Evolutionary conservation across 2,888 invertebrate species (phyloP), one percentile per base, ranked within the genome.

Genomic region (Cantharis rufa): DNA sequence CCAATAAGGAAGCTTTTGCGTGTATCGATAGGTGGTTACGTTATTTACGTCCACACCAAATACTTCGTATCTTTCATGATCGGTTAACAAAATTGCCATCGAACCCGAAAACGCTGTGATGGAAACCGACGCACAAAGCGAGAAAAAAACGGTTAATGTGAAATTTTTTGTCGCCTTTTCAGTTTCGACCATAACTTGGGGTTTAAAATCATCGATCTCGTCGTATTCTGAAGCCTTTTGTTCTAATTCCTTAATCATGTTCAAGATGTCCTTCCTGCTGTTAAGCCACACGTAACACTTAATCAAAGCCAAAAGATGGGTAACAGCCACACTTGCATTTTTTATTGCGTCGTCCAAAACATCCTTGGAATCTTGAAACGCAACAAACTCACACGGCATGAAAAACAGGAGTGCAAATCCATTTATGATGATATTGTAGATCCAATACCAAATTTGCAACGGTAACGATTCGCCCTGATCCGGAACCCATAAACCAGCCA

Each of bases 251-350:
- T 78, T 70, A 32, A 83, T 82, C 21, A 83, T 79, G 3, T 71
- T 32, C n/a, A 83, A 27, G 4, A 83, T 81, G 11, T 75, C 72
- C 48, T 80, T 78, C 48, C 82, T 73, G 10, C 79, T 70, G 9
- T 73, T 18, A 63, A 82, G 81, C 83, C 83, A 83, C 21, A 80
- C 78, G 10, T 75, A 62, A 9, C 82, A 78, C 71, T 83, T 83
- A 27, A 81, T 71, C 11, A 72, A 73, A 2, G 81, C 79, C 15
- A 83, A 69, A 15, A 82, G 68, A 74, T 83, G 83, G 0, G 82
- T 82, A 32, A 81, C 68, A 9, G 81, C 80, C 18, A 83, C 82
- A 69, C 82, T 83, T 18, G 82, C 77, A 74, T 83, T 83, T 75
- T 81, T 82, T 68, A 82, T 82, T 10, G 82, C 76, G 27, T 80